Percentiles rank a stretch among this genome's conserved stretches.
Evolutionary conservation across 2,888 invertebrate genomes (phyloP).

Genomic region (Sphaeridia pumilis): DNA sequence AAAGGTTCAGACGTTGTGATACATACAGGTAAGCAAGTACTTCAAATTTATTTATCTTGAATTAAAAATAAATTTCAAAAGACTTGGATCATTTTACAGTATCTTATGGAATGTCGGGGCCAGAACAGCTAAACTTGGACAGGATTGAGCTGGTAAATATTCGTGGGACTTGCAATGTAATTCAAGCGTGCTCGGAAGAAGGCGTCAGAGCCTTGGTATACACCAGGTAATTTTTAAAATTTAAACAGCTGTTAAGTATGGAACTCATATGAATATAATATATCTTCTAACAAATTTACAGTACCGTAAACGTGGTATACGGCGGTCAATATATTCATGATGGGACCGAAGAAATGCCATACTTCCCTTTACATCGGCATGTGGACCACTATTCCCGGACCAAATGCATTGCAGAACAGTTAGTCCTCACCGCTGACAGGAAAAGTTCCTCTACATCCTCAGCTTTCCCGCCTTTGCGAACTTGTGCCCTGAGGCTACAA

Average conservation of each 20-base stretch:
- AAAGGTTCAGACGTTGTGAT: conserved; percentile 40
- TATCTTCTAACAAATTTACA: conserved; percentile 20
- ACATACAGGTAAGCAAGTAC: conserved; percentile 40
- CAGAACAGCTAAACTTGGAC: conserved; percentile 39
- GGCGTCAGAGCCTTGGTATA: conserved; percentile 40
- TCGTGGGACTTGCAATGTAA: conserved; percentile 40
- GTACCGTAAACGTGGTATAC: conserved; percentile 43
- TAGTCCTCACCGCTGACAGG: conserved; percentile 38
- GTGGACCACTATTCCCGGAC: conserved; percentile 42
- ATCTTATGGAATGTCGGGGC: conserved; percentile 43
- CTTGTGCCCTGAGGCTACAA: conserved; percentile 41
- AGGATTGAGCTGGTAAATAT: conserved; percentile 41
- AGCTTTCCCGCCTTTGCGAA: too few relatives aligned
- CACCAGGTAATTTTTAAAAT: conserved; percentile 33
- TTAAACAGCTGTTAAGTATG: too few relatives aligned
- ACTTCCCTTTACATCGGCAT: conserved; percentile 40
- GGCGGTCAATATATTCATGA: conserved; percentile 41
- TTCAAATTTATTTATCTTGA: too few relatives aligned
- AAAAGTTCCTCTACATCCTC: conserved; percentile 18
- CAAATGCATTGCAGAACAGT: conserved; percentile 41
- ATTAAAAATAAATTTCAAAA: too few relatives aligned
- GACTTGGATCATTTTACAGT: too few relatives aligned
- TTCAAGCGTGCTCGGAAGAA: conserved; percentile 38
- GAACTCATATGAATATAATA: background rate
- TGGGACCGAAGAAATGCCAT: conserved; percentile 41